Evolutionary conservation across 1,140 invertebrate species (phyloP).

Genomic region (Dermatophagoides farinae): DNA sequence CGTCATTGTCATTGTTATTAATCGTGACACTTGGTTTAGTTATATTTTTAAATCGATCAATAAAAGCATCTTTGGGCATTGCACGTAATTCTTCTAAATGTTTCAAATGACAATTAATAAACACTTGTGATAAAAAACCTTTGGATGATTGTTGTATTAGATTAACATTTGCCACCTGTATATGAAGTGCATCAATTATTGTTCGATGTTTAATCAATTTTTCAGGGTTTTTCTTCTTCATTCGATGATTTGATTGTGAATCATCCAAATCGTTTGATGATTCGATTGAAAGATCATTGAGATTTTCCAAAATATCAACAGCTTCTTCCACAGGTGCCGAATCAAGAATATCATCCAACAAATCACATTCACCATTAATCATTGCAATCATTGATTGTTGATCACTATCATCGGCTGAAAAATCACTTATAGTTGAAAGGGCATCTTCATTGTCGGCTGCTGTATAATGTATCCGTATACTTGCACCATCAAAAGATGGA

Average conservation of each 20-base stretch:
- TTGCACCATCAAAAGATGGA: background rate
- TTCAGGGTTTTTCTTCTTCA: background rate
- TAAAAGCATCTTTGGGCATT: background rate
- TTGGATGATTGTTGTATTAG: slow-evolving; percentile 9
- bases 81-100: background rate
- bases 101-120: background rate
- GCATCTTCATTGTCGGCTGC: background rate
- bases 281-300: background rate
- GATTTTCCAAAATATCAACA: background rate
- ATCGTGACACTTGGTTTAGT: background rate
- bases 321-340: background rate
- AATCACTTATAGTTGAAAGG: background rate
- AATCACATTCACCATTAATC: background rate
- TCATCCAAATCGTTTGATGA: background rate
- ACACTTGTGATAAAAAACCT: slow-evolving; percentile 7
- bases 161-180: background rate
- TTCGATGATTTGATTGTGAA: background rate
- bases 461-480: background rate
- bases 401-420: slow-evolving; percentile 6
- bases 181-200: background rate
- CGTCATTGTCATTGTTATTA: background rate
- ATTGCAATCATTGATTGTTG: slow-evolving; percentile 4
- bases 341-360: background rate
- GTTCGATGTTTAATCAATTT: background rate
- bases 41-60: background rate